Evolutionary conservation across 2,797 vertebrate species (phyloP), one percentile per base, ranked within the genome.

Genomic region (Trematomus bernacchii): DNA sequence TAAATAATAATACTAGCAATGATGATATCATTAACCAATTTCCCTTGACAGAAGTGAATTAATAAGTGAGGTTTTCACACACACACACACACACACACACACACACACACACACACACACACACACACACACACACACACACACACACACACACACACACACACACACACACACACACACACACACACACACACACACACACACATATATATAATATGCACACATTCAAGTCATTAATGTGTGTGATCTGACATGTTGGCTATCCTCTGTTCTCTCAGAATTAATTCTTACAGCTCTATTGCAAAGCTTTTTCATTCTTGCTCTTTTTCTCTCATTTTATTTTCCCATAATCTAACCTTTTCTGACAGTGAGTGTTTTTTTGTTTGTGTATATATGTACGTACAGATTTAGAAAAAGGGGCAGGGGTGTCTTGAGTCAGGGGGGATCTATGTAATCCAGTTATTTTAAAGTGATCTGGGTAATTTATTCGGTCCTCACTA

Each of bases 401-500:
- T 6, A 40, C 11, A 47, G 33, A 40, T 64, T 72, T 72, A 43
- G 12, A n/a, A 46, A 50, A 80, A 61, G 43, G 13, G 43, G 51
- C 27, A 75, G 30, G 59, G 52, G 57, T 76, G 66, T 86, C 66
- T 83, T 40, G 55, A 76, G 52, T 57, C 11, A 8, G 18, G 42
- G 42, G 70, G 76, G 51, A 37, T 70, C 57, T 57, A 9, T 81
- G n/a, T 92, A 92, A 94, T 92, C 87, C 66, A 50, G 68, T 73
- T 83, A 92, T 91, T 92, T 88, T 78, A 79, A 37, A 37, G 63
- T 85, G 66, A 93, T 85, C 81, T 79, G 80, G 63, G 68, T 86
- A 87, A 91, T 94, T 91, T 83, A 90, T 89, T 91, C 87, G 77
- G 43, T 46, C 58, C 33, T 89, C 79, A 88, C 89, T 80, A 85